phyloP scores from a whole-genome alignment of 2,113 vertebrate genomes.

The Chauna torquata region DNA sequence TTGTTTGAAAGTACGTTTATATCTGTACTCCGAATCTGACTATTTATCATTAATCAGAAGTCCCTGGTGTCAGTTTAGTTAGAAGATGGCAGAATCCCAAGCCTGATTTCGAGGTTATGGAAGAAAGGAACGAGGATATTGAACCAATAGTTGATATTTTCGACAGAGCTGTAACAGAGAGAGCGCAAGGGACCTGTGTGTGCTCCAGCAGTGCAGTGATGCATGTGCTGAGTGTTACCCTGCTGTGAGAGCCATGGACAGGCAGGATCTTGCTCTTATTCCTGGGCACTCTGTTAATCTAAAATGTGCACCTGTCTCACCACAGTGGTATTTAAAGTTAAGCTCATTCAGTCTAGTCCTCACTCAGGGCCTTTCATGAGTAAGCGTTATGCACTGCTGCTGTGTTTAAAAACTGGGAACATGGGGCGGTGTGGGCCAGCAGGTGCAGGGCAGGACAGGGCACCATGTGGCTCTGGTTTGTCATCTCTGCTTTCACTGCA shows the following conservation, averaged over 20 bases:
- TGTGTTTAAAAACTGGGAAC: background rate
- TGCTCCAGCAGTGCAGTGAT: background rate
- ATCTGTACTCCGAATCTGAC: background rate
- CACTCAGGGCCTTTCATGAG: background rate
- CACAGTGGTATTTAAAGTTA: background rate
- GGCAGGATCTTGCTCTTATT: background rate
- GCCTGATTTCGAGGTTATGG: background rate
- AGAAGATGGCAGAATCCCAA: background rate
- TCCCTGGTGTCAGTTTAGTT: background rate
- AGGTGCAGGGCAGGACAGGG: background rate
- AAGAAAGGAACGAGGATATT: background rate
- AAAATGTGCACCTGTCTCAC: background rate
- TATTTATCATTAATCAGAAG: background rate
- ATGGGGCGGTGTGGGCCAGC: background rate
- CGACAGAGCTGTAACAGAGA: background rate
- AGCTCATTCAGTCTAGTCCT: background rate
- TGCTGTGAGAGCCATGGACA: background rate
- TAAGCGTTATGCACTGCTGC: background rate
- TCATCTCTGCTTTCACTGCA: background rate
- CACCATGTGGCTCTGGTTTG: fast-evolving
- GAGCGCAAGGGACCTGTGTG: fast-evolving
- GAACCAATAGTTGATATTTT: background rate
- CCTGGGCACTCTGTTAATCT: background rate
- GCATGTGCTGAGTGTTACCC: background rate
- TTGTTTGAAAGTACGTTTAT: background rate